Evolutionary conservation across 64 coral and sea anemone species (phyloP).

Genomic region (Acropora tenuis): DNA sequence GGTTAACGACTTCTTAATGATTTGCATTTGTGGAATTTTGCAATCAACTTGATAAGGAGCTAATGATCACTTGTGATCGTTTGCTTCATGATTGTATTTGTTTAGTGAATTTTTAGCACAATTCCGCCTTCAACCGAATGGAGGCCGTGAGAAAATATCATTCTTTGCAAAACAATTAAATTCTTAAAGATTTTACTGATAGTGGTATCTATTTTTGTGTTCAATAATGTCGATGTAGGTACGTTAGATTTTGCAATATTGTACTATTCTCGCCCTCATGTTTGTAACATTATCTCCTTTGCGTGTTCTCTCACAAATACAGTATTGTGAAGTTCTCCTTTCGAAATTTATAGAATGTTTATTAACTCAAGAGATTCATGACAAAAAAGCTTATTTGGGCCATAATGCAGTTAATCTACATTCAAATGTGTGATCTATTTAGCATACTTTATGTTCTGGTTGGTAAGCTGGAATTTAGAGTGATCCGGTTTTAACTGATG

Average conservation of each 20-base stretch:
- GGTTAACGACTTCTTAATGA: neutral
- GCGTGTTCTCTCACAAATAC: neutral
- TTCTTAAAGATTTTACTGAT: neutral
- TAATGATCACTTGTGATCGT: neutral
- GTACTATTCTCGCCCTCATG: neutral
- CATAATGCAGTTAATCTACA: neutral
- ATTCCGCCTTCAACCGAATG: neutral
- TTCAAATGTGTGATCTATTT: neutral
- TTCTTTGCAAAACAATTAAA: neutral
- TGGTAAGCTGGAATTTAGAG: neutral
- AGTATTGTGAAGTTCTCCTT: neutral
- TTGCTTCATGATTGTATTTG: neutral
- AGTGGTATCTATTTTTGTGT: neutral
- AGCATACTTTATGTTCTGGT: neutral
- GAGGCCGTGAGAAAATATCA: neutral
- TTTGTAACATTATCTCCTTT: neutral
- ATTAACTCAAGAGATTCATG: neutral
- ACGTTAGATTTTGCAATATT: neutral
- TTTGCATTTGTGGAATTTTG: neutral
- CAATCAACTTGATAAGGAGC: slow-evolving; percentile 13
- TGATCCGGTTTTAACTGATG: neutral
- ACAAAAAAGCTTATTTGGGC: neutral
- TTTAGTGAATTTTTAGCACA: slow-evolving; percentile 24
- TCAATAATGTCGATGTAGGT: neutral
- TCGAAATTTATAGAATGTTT: neutral